Percentiles rank a stretch among this genome's conserved stretches.
Evolutionary conservation across 2,113 vertebrate genomes (phyloP).

Genomic region (Chunga burmeisteri): DNA sequence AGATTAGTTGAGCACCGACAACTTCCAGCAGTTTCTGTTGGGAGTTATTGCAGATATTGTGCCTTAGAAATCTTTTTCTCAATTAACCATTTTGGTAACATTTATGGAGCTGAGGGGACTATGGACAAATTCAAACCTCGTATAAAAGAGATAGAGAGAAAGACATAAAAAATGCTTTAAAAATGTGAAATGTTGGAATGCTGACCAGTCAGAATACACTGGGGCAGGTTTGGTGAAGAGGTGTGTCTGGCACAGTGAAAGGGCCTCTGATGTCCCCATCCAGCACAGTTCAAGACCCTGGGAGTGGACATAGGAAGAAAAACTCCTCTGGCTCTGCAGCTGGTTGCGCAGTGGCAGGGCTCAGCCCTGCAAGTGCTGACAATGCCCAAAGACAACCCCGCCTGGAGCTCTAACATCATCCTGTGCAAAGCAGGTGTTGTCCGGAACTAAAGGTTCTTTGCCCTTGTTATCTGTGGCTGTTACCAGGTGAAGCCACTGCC

Average conservation of each 20-base stretch:
- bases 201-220: neutral
- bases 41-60: neutral
- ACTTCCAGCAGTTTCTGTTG: neutral
- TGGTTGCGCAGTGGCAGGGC: neutral
- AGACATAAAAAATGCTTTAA: neutral
- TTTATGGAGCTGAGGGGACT: neutral
- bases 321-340: neutral
- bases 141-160: neutral
- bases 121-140: neutral
- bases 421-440: slow-evolving; percentile 30
- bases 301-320: neutral
- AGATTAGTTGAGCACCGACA: neutral
- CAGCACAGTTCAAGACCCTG: neutral
- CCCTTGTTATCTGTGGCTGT: neutral
- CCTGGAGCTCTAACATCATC: neutral
- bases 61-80: neutral
- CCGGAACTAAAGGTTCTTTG: neutral
- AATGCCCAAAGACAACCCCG: neutral
- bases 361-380: neutral
- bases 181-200: neutral
- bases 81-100: neutral
- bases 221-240: neutral
- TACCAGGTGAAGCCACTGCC: slow-evolving; percentile 14
- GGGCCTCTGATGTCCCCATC: neutral
- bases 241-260: neutral